These are phyloP conservation scores for Ceratina calcarata DNA, from an alignment of 1,140 invertebrate genomes.

Conservation along the genomic window DNA sequence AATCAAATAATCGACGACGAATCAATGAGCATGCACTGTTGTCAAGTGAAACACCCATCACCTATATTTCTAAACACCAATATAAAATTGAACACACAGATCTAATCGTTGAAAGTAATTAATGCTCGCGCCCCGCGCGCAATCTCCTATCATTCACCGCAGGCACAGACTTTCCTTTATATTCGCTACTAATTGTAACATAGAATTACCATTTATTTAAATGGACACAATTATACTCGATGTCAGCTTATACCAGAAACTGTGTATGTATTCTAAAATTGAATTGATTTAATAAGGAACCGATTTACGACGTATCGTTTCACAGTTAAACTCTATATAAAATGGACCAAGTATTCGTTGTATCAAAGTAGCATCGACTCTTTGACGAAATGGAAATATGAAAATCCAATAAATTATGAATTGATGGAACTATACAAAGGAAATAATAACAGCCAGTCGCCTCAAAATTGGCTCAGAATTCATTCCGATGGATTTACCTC, in stretches of 20 bases:
- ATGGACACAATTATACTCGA: slow-evolving; percentile 70
- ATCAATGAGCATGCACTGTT: slow-evolving; percentile 55
- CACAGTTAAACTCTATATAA: no score
- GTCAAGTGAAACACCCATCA: slow-evolving; percentile 24
- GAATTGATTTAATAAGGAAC: background rate
- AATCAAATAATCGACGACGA: slow-evolving; percentile 16
- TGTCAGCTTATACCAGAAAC: slow-evolving; percentile 4
- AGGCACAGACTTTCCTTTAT: slow-evolving; percentile 14
- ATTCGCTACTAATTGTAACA: slow-evolving; percentile 21
- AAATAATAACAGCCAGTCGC: slow-evolving; percentile 49
- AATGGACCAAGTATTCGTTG: background rate
- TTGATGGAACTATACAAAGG: slow-evolving; percentile 25
- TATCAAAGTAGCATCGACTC: slow-evolving; percentile 24
- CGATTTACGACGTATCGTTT: no score
- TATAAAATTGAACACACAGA: slow-evolving; percentile 19
- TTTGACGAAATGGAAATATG: slow-evolving; percentile 16
- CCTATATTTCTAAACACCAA: slow-evolving; percentile 42
- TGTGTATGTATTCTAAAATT: no score
- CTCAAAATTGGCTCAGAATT: slow-evolving; percentile 31
- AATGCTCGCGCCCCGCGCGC: slow-evolving; percentile 24
- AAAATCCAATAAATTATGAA: slow-evolving; percentile 39
- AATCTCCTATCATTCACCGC: slow-evolving; percentile 13
- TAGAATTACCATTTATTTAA: slow-evolving; percentile 28
- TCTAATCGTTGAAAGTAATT: slow-evolving; percentile 11
- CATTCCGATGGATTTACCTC: slow-evolving; percentile 85